Evolutionary conservation across 2,113 vertebrate species (phyloP), one percentile per base, ranked within the genome.

Genomic region (Periophthalmus modestus): DNA sequence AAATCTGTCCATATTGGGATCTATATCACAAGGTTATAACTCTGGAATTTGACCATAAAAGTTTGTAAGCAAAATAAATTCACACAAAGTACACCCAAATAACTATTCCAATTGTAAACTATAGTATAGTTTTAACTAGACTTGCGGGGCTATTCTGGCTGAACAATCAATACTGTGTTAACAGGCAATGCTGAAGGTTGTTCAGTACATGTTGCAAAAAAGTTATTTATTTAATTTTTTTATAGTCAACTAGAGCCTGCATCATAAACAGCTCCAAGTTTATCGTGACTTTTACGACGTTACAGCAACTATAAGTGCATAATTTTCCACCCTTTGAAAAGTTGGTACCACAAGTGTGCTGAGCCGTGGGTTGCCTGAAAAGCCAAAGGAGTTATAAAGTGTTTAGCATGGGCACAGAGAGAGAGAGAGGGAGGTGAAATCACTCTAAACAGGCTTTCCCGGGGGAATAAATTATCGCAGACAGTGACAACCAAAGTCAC

Each of bases 391-490:
- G 59, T 72, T 75, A 75, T 77, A 82, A 75, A 79, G 75, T 72
- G 73, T 88, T 84, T 80, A 85, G 81, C 80, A 66, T 28, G 55
- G 50, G 39, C 39, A 18, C n/a, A n/a, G n/a, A n/a, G 36, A 43
- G 71, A 75, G 74, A 48, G 71, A 75, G 74, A 54, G 71, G 59
- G 58, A 71, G 61, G 66, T 70, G 71, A 80, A 83, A 75, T 81
- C 73, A 54, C 82, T 79, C 76, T 65, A 73, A 82, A 90, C 69
- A 85, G 23, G 47, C 70, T 66, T 74, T 79, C 85, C 84, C 69
- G 57, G 28, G 82, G 82, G 85, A 82, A 85, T 90, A 86, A 88
- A 90, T 89, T 84, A 86, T 67, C 70, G 54, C 69, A 72, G 69
- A 68, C n/a, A 24, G 74, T 80, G 78, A 73, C 59, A 85, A 68